Evolutionary conservation across 2,797 vertebrate species (phyloP).

Genomic region (Vespertilio murinus): DNA sequence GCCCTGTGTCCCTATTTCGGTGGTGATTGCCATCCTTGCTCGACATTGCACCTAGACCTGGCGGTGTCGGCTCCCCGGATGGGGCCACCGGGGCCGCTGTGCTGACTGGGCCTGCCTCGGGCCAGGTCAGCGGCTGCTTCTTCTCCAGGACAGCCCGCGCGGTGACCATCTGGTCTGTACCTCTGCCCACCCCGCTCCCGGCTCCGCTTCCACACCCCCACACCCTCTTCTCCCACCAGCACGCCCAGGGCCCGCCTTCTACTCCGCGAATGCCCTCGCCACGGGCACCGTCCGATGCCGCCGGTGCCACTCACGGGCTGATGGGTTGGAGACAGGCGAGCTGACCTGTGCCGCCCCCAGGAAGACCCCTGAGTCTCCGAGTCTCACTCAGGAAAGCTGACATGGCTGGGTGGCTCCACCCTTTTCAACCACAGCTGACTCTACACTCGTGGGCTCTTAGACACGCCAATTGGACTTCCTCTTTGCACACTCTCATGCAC

Average conservation of each 20-base stretch:
- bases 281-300: rapidly evolving
- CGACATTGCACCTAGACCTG: rapidly evolving
- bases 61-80: rapidly evolving
- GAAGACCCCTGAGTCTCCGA: rapidly evolving
- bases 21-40: rapidly evolving
- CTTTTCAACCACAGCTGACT: background rate
- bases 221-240: rapidly evolving
- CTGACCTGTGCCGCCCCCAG: rapidly evolving
- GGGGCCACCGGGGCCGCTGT: rapidly evolving
- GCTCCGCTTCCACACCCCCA: rapidly evolving
- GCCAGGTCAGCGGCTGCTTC: background rate
- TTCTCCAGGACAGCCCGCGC: background rate
- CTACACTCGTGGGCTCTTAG: rapidly evolving
- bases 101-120: rapidly evolving
- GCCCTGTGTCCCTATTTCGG: rapidly evolving
- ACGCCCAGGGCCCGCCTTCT: rapidly evolving
- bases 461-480: rapidly evolving
- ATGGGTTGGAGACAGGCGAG: rapidly evolving
- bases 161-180: background rate
- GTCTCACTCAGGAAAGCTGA: rapidly evolving
- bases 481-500: background rate
- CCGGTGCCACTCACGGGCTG: rapidly evolving
- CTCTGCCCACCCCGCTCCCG: rapidly evolving
- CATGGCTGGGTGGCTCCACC: rapidly evolving
- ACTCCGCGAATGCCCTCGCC: background rate